Evolutionary conservation across 1,140 invertebrate genomes (phyloP).

Genomic region (Drosophila burlai): DNA sequence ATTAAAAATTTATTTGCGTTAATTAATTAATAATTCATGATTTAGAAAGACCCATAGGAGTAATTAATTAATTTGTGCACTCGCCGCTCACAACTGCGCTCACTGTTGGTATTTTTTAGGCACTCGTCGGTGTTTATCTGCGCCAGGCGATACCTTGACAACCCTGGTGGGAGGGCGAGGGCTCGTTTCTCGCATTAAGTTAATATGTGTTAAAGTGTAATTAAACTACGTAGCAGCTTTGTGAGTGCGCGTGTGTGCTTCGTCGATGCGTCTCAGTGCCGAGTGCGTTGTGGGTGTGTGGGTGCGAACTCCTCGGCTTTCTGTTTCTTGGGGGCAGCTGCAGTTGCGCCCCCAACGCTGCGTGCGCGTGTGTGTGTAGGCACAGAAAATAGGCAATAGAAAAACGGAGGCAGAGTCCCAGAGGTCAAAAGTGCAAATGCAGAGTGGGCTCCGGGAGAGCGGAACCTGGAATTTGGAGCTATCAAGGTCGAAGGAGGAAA

Average conservation of each 20-base stretch:
- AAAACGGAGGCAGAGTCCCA: constrained; percentile 41
- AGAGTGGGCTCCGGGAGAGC: constrained; percentile 4
- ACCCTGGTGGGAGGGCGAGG: constrained; percentile 34
- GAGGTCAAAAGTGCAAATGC: constrained; percentile 76
- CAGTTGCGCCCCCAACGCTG: constrained; percentile 49
- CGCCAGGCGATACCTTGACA: constrained; percentile 13
- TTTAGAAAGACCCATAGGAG: too few species aligned
- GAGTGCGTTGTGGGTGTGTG: constrained; percentile 6
- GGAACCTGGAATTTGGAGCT: constrained; percentile 1
- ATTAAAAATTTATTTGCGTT: too few species aligned
- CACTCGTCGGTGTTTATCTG: constrained; percentile 10
- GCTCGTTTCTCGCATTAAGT: constrained; percentile 30
- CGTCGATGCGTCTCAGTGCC: constrained; percentile 8
- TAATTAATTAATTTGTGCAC: too few species aligned
- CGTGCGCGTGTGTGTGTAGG: constrained; percentile 26
- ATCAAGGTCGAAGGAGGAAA: constrained; percentile 3
- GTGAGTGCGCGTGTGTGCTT: constrained; percentile 29
- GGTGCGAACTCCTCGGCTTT: not conserved
- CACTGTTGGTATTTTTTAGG: constrained; percentile 2
- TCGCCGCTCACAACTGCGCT: not conserved
- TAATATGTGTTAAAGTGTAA: constrained; percentile 43
- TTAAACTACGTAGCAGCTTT: constrained; percentile 44
- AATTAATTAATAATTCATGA: too few species aligned
- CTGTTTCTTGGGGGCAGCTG: constrained; percentile 17
- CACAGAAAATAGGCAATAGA: constrained; percentile 21